A percentile compares a stretch with the other conserved stretches of the same genome.
These are phyloP conservation scores for Drosophila varians DNA, from an alignment of 1,140 invertebrate species.

Conservation along the genomic window DNA sequence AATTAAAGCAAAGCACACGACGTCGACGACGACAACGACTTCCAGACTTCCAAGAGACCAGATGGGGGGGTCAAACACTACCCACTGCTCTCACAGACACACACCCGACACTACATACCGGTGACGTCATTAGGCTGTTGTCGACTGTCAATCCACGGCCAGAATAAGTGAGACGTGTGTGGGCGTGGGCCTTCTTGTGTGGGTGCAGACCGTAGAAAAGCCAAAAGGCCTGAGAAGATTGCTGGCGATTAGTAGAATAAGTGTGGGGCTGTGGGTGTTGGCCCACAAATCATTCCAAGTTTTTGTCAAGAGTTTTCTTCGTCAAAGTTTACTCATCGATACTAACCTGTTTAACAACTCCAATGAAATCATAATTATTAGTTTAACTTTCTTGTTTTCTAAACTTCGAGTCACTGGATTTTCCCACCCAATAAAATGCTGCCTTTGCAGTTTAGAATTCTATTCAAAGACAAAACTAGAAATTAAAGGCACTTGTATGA, in stretches of 20 bases:
- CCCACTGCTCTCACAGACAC: background rate
- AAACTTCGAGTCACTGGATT: background rate
- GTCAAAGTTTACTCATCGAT: too few relatives aligned
- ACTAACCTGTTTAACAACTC: too few relatives aligned
- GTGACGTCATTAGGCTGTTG: constrained; percentile 67
- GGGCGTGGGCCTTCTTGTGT: constrained; percentile 17
- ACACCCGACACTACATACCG: constrained; percentile 12
- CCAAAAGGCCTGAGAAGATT: constrained; percentile 13
- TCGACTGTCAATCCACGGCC: constrained; percentile 50
- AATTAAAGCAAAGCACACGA: constrained; percentile 46
- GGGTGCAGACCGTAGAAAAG: constrained; percentile 20
- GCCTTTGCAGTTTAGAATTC: background rate
- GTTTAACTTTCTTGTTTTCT: too few relatives aligned
- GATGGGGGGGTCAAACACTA: too few relatives aligned
- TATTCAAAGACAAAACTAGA: too few relatives aligned
- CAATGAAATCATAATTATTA: too few relatives aligned
- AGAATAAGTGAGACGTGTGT: constrained; percentile 9
- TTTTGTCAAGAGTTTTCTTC: constrained; percentile 1
- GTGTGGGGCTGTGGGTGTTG: too few relatives aligned
- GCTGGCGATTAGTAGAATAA: constrained; percentile 17
- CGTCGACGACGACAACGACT: constrained; percentile 20
- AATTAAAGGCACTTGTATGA: constrained; percentile 1
- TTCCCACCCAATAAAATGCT: background rate
- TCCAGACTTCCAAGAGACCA: constrained; percentile 49
- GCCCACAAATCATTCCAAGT: background rate